Evolutionary conservation across 1,140 invertebrate genomes (phyloP).

Genomic region (Drosophila melanica): DNA sequence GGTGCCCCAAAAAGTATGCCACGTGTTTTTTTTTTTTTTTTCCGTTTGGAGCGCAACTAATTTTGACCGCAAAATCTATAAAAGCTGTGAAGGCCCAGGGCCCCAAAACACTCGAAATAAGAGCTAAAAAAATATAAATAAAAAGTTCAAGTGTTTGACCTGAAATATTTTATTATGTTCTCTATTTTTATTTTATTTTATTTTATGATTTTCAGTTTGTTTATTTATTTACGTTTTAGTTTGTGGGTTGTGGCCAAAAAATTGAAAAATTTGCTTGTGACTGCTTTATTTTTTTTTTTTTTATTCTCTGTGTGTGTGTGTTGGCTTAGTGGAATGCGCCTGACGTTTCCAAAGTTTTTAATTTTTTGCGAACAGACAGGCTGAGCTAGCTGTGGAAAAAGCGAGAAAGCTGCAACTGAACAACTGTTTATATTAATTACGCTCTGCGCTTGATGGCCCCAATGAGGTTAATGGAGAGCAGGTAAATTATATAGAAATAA

Average conservation of each 20-base stretch:
- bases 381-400: neutral
- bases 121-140: constrained; percentile 1
- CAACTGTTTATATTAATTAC: constrained; percentile 38
- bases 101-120: constrained; percentile 16
- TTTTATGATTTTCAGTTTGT: constrained; percentile 24
- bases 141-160: constrained; percentile 45
- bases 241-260: constrained; percentile 13
- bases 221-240: constrained; percentile 25
- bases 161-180: constrained; percentile 33
- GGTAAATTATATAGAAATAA: constrained; percentile 3
- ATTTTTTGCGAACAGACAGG: neutral
- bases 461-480: constrained; percentile 19
- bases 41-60: constrained; percentile 24
- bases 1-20: constrained; percentile 32
- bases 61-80: constrained; percentile 51
- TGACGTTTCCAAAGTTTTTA: constrained; percentile 37
- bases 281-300: too few relatives aligned
- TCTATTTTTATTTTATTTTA: constrained; percentile 22
- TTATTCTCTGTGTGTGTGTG: neutral
- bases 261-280: constrained; percentile 24
- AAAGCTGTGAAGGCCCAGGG: constrained; percentile 1
- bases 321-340: constrained; percentile 2
- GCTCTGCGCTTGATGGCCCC: constrained; percentile 10
- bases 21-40: neutral
- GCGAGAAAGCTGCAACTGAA: constrained; percentile 1